Evolutionary conservation across 2,888 invertebrate species (phyloP).

Genomic region (Erpobdella octoculata): DNA sequence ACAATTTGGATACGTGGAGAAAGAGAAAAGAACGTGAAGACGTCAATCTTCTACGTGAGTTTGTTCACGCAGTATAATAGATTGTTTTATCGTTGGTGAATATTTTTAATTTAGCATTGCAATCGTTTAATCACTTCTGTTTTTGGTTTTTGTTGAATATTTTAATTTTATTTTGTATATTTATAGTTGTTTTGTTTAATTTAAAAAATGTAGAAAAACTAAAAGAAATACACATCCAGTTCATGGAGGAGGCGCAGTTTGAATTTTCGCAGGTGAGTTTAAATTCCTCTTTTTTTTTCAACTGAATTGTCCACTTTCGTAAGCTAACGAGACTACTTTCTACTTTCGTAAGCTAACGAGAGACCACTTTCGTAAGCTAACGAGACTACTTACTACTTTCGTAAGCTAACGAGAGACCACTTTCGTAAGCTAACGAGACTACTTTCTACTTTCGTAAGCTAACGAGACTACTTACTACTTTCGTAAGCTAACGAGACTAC

Average conservation of each 20-base stretch:
- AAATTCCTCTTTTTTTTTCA: neutral
- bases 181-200: neutral
- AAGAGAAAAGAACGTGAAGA: conserved; percentile 38
- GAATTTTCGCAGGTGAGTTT: conserved; percentile 45
- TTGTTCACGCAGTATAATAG: neutral
- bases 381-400: too few relatives aligned
- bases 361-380: too few relatives aligned
- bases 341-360: too few relatives aligned
- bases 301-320: neutral
- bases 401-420: too few relatives aligned
- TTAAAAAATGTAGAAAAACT: conserved; percentile 43
- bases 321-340: too few relatives aligned
- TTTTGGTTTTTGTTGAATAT: neutral
- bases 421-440: too few relatives aligned
- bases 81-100: neutral
- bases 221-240: conserved; percentile 48
- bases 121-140: neutral
- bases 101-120: too few relatives aligned
- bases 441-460: too few relatives aligned
- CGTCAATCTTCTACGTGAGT: conserved; percentile 42
- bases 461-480: too few relatives aligned
- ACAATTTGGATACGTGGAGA: conserved; percentile 50
- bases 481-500: too few relatives aligned
- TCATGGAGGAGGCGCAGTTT: conserved; percentile 46
- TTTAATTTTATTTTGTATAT: neutral